Evolutionary conservation across 2,888 invertebrate genomes (phyloP).

Genomic region (Podotricha telesiphe): DNA sequence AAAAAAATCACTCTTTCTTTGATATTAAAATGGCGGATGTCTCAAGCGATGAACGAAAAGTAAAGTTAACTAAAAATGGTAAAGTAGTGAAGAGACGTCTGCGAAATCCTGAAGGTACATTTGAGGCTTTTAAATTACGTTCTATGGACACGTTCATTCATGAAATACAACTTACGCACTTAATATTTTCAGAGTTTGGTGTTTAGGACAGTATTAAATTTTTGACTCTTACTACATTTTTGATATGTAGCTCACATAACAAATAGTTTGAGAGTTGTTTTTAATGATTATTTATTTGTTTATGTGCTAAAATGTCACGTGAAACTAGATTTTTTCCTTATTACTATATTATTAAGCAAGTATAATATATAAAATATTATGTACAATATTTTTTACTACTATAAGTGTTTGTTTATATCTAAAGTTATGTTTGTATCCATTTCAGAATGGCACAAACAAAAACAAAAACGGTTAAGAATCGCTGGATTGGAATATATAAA

Average conservation of each 20-base stretch:
- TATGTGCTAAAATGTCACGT: constrained; percentile 4
- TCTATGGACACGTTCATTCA: constrained; percentile 34
- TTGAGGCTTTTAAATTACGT: constrained; percentile 42
- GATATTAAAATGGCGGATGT: constrained; percentile 83
- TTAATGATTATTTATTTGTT: constrained; percentile 28
- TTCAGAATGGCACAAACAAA: constrained; percentile 85
- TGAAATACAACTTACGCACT: constrained; percentile 27
- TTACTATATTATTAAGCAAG: not conserved
- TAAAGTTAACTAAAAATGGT: constrained; percentile 78
- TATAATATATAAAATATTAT: not conserved
- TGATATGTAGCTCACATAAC: constrained; percentile 55
- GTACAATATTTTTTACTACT: not conserved
- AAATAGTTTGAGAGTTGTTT: constrained; percentile 42
- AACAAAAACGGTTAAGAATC: constrained; percentile 81
- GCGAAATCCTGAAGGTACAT: constrained; percentile 79
- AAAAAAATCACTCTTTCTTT: constrained; percentile 48
- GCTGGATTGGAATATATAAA: constrained; percentile 83
- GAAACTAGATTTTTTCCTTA: not conserved
- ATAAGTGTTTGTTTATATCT: not conserved
- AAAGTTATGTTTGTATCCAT: constrained; percentile 39
- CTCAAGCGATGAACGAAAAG: constrained; percentile 77
- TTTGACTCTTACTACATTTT: constrained; percentile 80
- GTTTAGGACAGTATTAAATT: constrained; percentile 46
- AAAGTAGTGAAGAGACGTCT: constrained; percentile 78
- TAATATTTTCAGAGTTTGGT: constrained; percentile 32